Percentiles rank a stretch among this genome's conserved stretches.
These are phyloP conservation scores for Graptemys geographica DNA, from an alignment of 2,797 vertebrate genomes.

Conservation along the genomic window DNA sequence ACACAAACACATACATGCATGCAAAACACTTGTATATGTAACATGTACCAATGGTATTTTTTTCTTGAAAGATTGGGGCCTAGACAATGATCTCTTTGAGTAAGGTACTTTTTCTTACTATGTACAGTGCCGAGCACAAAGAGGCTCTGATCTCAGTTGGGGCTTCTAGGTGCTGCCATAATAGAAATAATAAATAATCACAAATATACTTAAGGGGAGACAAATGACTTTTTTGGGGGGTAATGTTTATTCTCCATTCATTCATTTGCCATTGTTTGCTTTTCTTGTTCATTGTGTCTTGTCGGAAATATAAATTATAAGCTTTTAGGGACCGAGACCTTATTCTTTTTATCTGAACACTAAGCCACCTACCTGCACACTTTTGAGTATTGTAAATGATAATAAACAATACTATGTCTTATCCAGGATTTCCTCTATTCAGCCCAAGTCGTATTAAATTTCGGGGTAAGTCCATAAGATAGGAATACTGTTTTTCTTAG, in stretches of 20 bases:
- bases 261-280: background rate
- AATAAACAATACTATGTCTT: accelerated
- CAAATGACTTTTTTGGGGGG: background rate
- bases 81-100: background rate
- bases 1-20: background rate
- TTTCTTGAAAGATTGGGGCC: background rate
- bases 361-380: background rate
- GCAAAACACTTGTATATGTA: background rate
- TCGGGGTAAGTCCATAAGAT: background rate
- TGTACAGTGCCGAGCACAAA: background rate
- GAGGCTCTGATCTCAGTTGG: background rate
- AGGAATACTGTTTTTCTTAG: accelerated
- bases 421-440: accelerated
- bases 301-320: background rate
- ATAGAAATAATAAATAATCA: slow-evolving; percentile 42
- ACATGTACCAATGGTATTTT: background rate
- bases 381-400: accelerated
- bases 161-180: background rate
- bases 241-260: background rate
- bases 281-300: background rate
- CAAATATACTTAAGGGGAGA: background rate
- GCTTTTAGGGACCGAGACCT: background rate
- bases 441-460: accelerated
- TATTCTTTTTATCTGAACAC: background rate
- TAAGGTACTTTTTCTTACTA: background rate